A percentile compares a stretch with the other conserved stretches of the same genome.
These are phyloP conservation scores for Eurypyga helias DNA, from an alignment of 2,113 vertebrate species.

Conservation along the genomic window DNA sequence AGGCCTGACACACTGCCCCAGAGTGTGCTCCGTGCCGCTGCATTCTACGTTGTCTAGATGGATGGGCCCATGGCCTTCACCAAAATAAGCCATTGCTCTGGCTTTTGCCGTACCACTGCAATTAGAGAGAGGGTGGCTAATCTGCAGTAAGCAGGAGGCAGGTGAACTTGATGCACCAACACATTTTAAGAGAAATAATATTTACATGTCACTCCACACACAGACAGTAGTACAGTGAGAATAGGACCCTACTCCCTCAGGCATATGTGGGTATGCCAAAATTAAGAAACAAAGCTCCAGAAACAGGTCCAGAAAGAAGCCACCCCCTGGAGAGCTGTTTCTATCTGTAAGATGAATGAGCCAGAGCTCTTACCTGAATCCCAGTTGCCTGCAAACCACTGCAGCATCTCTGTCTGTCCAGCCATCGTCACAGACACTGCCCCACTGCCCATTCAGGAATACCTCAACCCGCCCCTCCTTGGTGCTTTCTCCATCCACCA, in stretches of 20 bases:
- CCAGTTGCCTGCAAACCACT: constrained; percentile 91
- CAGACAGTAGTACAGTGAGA: not conserved
- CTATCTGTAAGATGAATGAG: not conserved
- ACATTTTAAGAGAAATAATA: not conserved
- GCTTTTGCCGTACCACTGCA: constrained; percentile 84
- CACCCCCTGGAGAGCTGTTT: not conserved
- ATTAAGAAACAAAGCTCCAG: not conserved
- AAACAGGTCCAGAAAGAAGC: not conserved
- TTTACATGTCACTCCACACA: not conserved
- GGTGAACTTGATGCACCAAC: not conserved
- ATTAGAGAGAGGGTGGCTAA: not conserved
- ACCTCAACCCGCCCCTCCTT: constrained; percentile 90
- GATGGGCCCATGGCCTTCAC: constrained; percentile 83
- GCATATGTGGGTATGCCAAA: not conserved
- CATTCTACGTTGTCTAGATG: constrained; percentile 87
- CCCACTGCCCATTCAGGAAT: constrained; percentile 88
- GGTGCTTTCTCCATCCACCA: constrained; percentile 85
- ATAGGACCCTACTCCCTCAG: not conserved
- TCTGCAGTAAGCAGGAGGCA: not conserved
- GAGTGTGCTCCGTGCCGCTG: constrained; percentile 80
- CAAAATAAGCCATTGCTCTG: constrained; percentile 81
- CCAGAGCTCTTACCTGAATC: constrained; percentile 81
- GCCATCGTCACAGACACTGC: constrained; percentile 86
- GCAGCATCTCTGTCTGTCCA: constrained; percentile 86
- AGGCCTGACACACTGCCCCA: constrained; percentile 81